Conservation (phyloP, 1,140 invertebrate species). For the Lucilia cuprina region DNA sequence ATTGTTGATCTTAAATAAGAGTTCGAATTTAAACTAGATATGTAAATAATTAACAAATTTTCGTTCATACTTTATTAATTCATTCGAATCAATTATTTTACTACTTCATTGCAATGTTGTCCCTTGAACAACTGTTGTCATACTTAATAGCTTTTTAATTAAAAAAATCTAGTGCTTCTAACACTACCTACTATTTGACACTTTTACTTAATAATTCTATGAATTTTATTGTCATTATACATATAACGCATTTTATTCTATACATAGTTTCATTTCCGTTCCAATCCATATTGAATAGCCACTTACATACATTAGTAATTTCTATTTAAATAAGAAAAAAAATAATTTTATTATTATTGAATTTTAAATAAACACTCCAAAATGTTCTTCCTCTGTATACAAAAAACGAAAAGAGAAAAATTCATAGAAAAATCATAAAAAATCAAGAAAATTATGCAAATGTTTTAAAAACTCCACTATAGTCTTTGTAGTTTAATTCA, state of each 20-base stretch:
- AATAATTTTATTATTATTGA: not conserved
- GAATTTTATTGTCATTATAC: too few relatives aligned
- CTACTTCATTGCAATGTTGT: too few relatives aligned
- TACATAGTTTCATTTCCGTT: slow-evolving; percentile 2
- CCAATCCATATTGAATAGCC: not conserved
- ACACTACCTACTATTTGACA: too few relatives aligned
- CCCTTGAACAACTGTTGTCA: too few relatives aligned
- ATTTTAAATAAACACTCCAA: not conserved
- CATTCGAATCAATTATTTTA: too few relatives aligned
- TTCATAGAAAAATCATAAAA: not conserved
- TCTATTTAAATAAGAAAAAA: not conserved
- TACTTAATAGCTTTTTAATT: too few relatives aligned
- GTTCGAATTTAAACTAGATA: too few relatives aligned
- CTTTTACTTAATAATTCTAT: too few relatives aligned
- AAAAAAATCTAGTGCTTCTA: too few relatives aligned
- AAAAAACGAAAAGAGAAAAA: not conserved
- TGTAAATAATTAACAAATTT: too few relatives aligned
- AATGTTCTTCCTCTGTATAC: not conserved
- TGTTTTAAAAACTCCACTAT: not conserved
- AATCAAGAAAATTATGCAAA: not conserved
- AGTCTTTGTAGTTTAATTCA: not conserved
- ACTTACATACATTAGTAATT: not conserved
- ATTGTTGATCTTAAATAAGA: too few relatives aligned
- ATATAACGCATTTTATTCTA: not conserved
- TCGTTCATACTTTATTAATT: too few relatives aligned